phyloP scores from a whole-genome alignment of 2,888 invertebrate species.

The Andrena chrysosceles region DNA sequence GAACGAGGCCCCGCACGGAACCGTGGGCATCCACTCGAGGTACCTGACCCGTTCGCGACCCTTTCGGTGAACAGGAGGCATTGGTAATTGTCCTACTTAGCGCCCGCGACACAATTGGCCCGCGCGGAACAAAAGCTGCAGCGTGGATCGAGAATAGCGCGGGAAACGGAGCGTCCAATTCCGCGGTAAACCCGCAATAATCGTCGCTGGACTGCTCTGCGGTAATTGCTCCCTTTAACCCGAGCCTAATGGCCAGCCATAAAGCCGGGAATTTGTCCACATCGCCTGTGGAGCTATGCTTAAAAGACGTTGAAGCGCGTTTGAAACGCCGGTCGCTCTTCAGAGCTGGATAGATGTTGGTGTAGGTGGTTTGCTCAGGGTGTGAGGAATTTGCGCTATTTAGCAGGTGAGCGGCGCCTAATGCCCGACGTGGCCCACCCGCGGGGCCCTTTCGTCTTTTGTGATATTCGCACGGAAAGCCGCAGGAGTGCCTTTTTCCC shows the following conservation, averaged over 20 bases:
- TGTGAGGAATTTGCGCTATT: constrained; percentile 47
- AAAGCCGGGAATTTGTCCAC: background rate
- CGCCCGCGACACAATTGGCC: background rate
- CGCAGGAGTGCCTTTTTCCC: constrained; percentile 17
- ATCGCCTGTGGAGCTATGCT: no score
- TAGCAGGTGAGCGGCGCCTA: constrained; percentile 53
- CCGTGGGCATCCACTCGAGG: background rate
- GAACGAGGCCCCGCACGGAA: background rate
- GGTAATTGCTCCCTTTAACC: constrained; percentile 8
- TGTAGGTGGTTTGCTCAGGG: constrained; percentile 7
- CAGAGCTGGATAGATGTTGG: no score
- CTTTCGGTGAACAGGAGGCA: background rate
- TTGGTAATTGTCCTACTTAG: constrained; percentile 13
- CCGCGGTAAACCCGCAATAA: background rate
- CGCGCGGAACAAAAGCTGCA: background rate
- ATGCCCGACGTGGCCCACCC: constrained; percentile 19
- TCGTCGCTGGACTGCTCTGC: background rate
- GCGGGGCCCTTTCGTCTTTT: constrained; percentile 34
- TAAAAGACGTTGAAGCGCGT: no score
- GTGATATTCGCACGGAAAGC: constrained; percentile 45
- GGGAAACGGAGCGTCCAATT: background rate
- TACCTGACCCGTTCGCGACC: constrained; percentile 23
- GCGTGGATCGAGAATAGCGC: background rate
- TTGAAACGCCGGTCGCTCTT: no score
- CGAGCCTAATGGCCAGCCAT: background rate